phyloP scores from a whole-genome alignment of 2,888 invertebrate genomes.

The Pharmacophagus antenor region DNA sequence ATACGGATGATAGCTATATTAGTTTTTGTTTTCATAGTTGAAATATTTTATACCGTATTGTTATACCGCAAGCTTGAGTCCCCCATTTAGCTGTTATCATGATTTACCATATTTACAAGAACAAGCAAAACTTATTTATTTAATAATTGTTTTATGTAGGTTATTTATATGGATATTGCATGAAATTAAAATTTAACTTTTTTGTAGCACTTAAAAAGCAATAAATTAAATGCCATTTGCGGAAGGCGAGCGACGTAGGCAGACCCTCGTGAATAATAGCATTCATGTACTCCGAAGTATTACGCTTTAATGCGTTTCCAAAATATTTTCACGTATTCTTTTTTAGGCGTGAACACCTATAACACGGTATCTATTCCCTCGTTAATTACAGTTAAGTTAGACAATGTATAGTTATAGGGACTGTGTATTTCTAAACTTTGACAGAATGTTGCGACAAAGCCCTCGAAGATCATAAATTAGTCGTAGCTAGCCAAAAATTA shows the following conservation, averaged over 20 bases:
- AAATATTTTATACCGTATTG: background rate
- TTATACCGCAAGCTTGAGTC: too few species aligned
- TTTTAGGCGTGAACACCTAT: conserved; percentile 19
- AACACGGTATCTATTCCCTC: conserved; percentile 10
- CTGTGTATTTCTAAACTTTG: conserved; percentile 52
- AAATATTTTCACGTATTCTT: conserved; percentile 39
- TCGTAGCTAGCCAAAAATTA: conserved; percentile 69
- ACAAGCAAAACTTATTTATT: too few species aligned
- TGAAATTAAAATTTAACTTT: conserved; percentile 45
- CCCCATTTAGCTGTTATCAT: too few species aligned
- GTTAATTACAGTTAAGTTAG: conserved; percentile 8
- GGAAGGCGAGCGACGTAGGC: conserved; percentile 49
- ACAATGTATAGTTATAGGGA: conserved; percentile 6
- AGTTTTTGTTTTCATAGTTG: background rate
- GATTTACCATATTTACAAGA: too few species aligned
- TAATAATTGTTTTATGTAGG: background rate
- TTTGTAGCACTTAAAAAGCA: conserved; percentile 65
- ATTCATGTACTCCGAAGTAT: conserved; percentile 41
- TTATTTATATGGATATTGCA: background rate
- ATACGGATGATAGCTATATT: background rate
- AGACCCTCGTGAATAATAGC: conserved; percentile 58
- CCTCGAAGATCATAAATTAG: conserved; percentile 77
- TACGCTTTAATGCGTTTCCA: conserved; percentile 40
- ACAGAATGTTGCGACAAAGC: conserved; percentile 61
- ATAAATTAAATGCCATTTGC: conserved; percentile 61